phyloP scores from a whole-genome alignment of 2,888 invertebrate species.

The Cerceris ruficornis region DNA sequence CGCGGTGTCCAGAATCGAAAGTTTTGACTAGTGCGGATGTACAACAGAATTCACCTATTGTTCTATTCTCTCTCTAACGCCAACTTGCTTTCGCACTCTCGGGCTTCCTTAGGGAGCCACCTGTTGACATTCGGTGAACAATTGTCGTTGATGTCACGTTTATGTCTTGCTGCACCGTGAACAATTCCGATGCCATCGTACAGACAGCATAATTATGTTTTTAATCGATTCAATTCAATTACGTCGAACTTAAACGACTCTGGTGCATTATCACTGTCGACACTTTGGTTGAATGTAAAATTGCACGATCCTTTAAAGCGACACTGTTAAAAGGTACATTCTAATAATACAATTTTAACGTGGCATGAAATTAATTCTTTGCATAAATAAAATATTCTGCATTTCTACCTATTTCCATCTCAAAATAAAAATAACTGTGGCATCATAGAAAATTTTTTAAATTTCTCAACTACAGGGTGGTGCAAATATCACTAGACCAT shows the following conservation, averaged over 20 bases:
- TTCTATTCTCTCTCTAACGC: slow-evolving; percentile 38
- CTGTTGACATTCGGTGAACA: slow-evolving; percentile 57
- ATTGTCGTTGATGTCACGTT: slow-evolving; percentile 35
- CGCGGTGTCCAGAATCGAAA: slow-evolving; percentile 21
- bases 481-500: too few species aligned
- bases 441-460: too few species aligned
- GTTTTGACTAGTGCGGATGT: slow-evolving; percentile 8
- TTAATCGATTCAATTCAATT: slow-evolving; percentile 24
- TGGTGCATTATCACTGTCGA: neutral
- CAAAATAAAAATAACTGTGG: too few species aligned
- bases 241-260: neutral
- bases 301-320: too few species aligned
- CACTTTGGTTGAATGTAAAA: too few species aligned
- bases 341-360: too few species aligned
- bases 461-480: too few species aligned
- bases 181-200: slow-evolving; percentile 5
- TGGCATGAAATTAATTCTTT: too few species aligned
- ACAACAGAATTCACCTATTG: slow-evolving; percentile 27
- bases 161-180: neutral
- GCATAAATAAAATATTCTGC: too few species aligned
- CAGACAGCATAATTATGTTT: slow-evolving; percentile 4
- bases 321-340: too few species aligned
- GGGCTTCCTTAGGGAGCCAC: slow-evolving; percentile 48
- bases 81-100: slow-evolving; percentile 36
- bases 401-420: too few species aligned